Evolutionary conservation across 2,888 invertebrate species (phyloP).

Genomic region (Rhodophaea formosa): DNA sequence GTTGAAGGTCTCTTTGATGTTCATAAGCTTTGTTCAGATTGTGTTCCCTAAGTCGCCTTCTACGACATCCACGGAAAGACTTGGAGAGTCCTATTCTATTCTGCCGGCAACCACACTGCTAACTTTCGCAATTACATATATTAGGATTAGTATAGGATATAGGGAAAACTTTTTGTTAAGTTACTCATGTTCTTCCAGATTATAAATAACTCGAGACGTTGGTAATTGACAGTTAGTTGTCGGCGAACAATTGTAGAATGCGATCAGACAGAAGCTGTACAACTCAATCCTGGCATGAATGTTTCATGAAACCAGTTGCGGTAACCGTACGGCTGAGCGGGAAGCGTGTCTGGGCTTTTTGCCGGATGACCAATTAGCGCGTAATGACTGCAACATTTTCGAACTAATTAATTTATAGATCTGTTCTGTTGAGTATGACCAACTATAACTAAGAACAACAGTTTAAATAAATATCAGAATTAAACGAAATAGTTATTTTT

Average conservation of each 20-base stretch:
- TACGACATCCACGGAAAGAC: too few relatives aligned
- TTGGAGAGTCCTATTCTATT: too few relatives aligned
- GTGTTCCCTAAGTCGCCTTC: too few relatives aligned
- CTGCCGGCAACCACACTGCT: too few relatives aligned
- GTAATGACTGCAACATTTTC: constrained; percentile 43
- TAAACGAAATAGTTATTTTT: not conserved
- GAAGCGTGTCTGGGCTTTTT: constrained; percentile 48
- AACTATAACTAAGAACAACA: too few relatives aligned
- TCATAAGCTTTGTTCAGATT: too few relatives aligned
- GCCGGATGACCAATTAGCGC: constrained; percentile 54
- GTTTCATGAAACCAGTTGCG: constrained; percentile 64
- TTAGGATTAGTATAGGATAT: too few relatives aligned
- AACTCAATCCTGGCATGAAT: constrained; percentile 69
- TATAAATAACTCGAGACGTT: not conserved
- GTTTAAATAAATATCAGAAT: not conserved
- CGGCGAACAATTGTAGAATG: constrained; percentile 9
- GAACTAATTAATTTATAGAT: constrained; percentile 27
- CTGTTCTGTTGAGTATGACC: too few relatives aligned
- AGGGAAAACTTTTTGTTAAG: not conserved
- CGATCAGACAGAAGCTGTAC: not conserved
- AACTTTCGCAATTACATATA: too few relatives aligned
- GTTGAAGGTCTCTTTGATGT: too few relatives aligned
- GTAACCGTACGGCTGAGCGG: constrained; percentile 46
- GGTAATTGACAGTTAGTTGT: constrained; percentile 21
- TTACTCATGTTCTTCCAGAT: not conserved